Percentiles rank a stretch among this genome's conserved stretches.
Conservation (phyloP, 2,888 invertebrate genomes). For the Tachina grossa region DNA sequence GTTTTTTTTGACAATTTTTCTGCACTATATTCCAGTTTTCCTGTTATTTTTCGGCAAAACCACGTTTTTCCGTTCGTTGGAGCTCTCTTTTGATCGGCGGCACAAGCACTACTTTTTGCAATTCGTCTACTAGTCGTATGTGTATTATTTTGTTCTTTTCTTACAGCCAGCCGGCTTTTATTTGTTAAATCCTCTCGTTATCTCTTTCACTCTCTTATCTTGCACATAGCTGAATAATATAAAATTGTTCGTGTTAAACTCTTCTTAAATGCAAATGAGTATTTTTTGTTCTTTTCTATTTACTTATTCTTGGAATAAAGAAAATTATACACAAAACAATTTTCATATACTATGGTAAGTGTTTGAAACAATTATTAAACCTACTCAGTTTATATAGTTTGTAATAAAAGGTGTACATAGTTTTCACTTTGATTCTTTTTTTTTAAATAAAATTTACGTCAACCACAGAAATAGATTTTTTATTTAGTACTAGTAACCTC, state of each 20-base stretch:
- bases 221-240: constrained; percentile 1
- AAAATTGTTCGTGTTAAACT: not conserved
- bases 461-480: constrained; percentile 73
- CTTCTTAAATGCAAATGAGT: constrained; percentile 38
- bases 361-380: constrained; percentile 18
- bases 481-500: not conserved
- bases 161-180: constrained; percentile 52
- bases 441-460: constrained; percentile 72
- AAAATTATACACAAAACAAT: not conserved
- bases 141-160: constrained; percentile 61
- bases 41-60: constrained; percentile 70
- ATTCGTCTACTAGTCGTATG: constrained; percentile 56
- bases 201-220: constrained; percentile 39
- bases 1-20: constrained; percentile 63
- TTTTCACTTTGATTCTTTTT: constrained; percentile 43
- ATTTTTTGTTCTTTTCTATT: constrained; percentile 35
- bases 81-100: constrained; percentile 69
- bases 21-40: constrained; percentile 68
- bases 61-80: constrained; percentile 73
- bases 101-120: constrained; percentile 69
- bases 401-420: constrained; percentile 64
- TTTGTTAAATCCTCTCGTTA: not conserved
- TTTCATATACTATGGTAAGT: not conserved
- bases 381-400: constrained; percentile 56
- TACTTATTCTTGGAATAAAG: not conserved